phyloP scores from a whole-genome alignment of 1,140 invertebrate genomes.

The Belonocnema kinseyi region DNA sequence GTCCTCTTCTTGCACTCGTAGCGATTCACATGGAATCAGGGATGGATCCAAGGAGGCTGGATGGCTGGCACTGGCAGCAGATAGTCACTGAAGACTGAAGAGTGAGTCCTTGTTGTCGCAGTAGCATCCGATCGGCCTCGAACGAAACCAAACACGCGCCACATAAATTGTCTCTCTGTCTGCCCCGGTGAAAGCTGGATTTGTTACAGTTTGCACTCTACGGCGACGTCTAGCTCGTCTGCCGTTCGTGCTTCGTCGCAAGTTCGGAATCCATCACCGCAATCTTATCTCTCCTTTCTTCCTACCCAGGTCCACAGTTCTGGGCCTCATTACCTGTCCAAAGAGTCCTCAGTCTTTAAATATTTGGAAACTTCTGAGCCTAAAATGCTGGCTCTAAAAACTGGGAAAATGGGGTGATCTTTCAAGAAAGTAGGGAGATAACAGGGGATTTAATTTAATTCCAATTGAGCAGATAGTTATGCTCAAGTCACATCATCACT shows the following conservation, averaged over 20 bases:
- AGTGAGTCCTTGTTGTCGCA: constrained; percentile 67
- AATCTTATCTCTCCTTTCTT: constrained; percentile 39
- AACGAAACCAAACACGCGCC: constrained; percentile 72
- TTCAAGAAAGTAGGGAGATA: too few species aligned
- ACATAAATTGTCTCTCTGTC: constrained; percentile 76
- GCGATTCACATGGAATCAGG: too few species aligned
- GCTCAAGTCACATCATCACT: too few species aligned
- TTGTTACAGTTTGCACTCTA: constrained; percentile 75
- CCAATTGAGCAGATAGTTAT: too few species aligned
- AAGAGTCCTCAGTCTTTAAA: not conserved
- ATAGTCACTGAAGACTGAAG: constrained; percentile 45
- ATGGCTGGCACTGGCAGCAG: constrained; percentile 41
- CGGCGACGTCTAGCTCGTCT: constrained; percentile 59
- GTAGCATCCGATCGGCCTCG: constrained; percentile 68
- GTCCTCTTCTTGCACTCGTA: too few species aligned
- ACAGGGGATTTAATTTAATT: too few species aligned
- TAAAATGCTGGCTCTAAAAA: too few species aligned
- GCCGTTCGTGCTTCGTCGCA: constrained; percentile 28
- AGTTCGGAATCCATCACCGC: constrained; percentile 20
- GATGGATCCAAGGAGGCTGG: not conserved
- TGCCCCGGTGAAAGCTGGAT: constrained; percentile 74
- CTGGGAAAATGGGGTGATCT: too few species aligned
- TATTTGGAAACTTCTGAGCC: too few species aligned
- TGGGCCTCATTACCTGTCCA: not conserved
- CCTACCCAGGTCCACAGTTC: not conserved